A percentile compares a stretch with the other conserved stretches of the same genome.
These are phyloP conservation scores for Catocala fraxini DNA, from an alignment of 2,888 invertebrate species.

Conservation along the genomic window DNA sequence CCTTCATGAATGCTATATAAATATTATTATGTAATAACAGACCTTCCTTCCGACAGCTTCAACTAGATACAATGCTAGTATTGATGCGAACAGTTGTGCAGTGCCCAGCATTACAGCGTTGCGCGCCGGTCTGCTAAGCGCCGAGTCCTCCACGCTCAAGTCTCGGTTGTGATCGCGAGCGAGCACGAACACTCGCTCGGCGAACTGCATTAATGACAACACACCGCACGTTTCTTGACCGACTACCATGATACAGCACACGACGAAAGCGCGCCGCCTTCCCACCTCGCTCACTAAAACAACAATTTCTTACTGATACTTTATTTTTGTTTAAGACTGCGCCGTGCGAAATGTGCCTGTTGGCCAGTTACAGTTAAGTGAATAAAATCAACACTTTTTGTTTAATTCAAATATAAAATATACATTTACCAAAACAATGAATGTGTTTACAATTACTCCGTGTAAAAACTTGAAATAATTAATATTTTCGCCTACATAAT, in stretches of 20 bases:
- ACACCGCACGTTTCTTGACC: conserved; percentile 76
- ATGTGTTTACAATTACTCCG: too few relatives aligned
- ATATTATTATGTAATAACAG: conserved; percentile 17
- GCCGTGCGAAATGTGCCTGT: too few relatives aligned
- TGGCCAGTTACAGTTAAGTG: too few relatives aligned
- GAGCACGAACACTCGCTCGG: conserved; percentile 71
- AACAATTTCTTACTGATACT: neutral
- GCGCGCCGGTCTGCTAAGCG: conserved; percentile 56
- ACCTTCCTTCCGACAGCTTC: conserved; percentile 73
- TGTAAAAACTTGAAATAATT: too few relatives aligned
- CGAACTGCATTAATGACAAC: conserved; percentile 74
- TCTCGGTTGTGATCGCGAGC: conserved; percentile 35
- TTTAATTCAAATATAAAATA: too few relatives aligned
- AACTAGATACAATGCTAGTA: conserved; percentile 64
- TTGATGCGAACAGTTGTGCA: conserved; percentile 66
- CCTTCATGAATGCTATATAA: too few relatives aligned
- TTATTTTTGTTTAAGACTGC: too few relatives aligned
- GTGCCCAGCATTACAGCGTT: conserved; percentile 65
- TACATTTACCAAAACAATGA: too few relatives aligned
- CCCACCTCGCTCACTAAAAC: conserved; percentile 60
- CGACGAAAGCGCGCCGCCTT: conserved; percentile 65
- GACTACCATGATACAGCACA: conserved; percentile 64
- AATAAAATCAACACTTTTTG: too few relatives aligned
- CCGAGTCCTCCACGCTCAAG: neutral
- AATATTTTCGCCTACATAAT: too few relatives aligned